Percentiles rank a stretch among this genome's conserved stretches.
These are phyloP conservation scores for Drosophila quadrilineata DNA, from an alignment of 1,140 invertebrate genomes.

Conservation along the genomic window DNA sequence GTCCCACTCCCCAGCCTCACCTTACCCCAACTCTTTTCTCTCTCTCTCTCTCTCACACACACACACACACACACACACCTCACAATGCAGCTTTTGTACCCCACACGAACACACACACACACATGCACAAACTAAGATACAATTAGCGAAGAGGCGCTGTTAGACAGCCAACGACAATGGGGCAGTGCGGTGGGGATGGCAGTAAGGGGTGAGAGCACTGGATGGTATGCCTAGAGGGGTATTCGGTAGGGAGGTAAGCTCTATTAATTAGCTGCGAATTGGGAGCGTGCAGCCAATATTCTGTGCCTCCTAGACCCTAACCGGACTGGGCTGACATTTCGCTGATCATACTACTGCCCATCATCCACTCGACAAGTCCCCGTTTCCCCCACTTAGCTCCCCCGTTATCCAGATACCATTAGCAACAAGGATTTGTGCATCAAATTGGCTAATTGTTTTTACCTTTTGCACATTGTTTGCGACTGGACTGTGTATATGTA, in stretches of 20 bases:
- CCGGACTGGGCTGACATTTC: no score
- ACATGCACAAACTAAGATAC: not conserved
- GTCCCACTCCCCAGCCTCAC: not conserved
- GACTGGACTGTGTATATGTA: constrained; percentile 1
- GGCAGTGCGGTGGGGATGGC: not conserved
- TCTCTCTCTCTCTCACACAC: not conserved
- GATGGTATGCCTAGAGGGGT: not conserved
- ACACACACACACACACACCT: not conserved
- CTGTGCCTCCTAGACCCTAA: no score
- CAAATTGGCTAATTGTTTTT: constrained; percentile 80
- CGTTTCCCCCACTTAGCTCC: not conserved
- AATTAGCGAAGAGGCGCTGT: not conserved
- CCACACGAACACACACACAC: not conserved
- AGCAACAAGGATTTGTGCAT: constrained; percentile 70
- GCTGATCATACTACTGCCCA: no score
- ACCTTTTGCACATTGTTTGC: constrained; percentile 31
- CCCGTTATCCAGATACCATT: constrained; percentile 1
- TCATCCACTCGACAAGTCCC: not conserved
- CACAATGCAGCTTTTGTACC: not conserved
- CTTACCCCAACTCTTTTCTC: not conserved
- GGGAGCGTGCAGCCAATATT: not conserved
- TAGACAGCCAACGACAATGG: not conserved
- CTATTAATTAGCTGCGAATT: constrained; percentile 7
- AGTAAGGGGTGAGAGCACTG: not conserved
- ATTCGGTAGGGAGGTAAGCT: constrained; percentile 16